phyloP scores from a whole-genome alignment of 1,140 invertebrate species.

The Ptiloglossa arizonensis region DNA sequence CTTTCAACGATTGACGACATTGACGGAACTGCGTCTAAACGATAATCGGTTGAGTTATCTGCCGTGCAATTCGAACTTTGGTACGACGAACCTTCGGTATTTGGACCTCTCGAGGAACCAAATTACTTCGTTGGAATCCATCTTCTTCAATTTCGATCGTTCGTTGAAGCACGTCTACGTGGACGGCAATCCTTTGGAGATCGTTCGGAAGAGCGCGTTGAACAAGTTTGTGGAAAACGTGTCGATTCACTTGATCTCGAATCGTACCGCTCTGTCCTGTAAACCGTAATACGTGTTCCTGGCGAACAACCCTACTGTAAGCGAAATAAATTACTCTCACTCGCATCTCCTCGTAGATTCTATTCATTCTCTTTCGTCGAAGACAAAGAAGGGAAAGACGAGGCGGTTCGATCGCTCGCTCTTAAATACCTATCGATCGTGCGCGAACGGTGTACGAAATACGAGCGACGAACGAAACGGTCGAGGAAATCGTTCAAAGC shows the following conservation, averaged over 20 bases:
- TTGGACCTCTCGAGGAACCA: slow-evolving; percentile 10
- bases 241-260: background rate
- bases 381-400: too few species aligned
- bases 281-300: too few species aligned
- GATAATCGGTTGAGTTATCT: background rate
- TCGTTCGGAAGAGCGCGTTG: background rate
- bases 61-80: background rate
- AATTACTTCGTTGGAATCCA: background rate
- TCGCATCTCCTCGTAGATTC: too few species aligned
- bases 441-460: too few species aligned
- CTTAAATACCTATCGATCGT: too few species aligned
- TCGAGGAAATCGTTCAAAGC: too few species aligned
- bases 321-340: too few species aligned
- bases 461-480: too few species aligned
- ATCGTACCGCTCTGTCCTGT: background rate
- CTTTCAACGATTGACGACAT: background rate
- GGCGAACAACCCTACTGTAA: too few species aligned
- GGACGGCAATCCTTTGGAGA: background rate
- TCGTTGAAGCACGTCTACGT: background rate
- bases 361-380: too few species aligned
- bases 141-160: fast-evolving
- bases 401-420: too few species aligned
- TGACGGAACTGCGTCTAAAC: slow-evolving; percentile 5
- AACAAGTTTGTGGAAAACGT: background rate
- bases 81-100: background rate